A percentile compares a stretch with the other conserved stretches of the same genome.
phyloP scores from a whole-genome alignment of 2,113 vertebrate species.

The Varanus komodoensis region DNA sequence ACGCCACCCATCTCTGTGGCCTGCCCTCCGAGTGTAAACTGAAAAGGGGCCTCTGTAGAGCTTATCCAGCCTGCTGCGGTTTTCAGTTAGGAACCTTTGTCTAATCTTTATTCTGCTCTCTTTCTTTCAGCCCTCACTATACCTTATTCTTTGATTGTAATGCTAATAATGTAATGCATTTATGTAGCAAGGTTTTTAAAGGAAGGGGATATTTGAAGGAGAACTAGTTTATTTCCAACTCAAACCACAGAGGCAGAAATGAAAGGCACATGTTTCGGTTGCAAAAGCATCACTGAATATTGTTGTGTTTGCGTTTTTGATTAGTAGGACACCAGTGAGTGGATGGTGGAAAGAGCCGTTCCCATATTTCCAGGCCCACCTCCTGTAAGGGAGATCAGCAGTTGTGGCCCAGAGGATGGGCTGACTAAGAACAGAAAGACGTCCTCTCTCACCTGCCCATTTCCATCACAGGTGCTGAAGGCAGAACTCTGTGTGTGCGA shows the following conservation, averaged over 20 bases:
- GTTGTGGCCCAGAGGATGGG: background rate
- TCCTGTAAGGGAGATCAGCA: background rate
- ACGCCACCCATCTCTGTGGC: background rate
- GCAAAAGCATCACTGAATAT: background rate
- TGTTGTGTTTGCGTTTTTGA: background rate
- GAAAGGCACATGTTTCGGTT: background rate
- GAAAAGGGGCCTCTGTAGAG: background rate
- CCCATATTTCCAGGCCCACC: background rate
- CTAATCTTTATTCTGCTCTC: background rate
- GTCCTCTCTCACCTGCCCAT: background rate
- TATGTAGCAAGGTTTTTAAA: background rate
- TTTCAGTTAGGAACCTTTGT: background rate
- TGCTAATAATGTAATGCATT: background rate
- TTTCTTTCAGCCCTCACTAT: background rate
- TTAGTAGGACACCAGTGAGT: background rate
- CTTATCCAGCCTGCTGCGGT: background rate
- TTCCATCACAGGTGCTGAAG: background rate
- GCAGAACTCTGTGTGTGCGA: no score
- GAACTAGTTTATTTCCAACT: background rate
- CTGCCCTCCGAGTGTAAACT: background rate
- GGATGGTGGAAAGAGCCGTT: background rate
- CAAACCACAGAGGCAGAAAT: background rate
- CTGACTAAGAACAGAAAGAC: background rate
- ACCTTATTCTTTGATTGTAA: background rate
- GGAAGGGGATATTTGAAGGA: background rate